Conservation (phyloP, 2,113 vertebrate species). For the Macrotus californicus region DNA sequence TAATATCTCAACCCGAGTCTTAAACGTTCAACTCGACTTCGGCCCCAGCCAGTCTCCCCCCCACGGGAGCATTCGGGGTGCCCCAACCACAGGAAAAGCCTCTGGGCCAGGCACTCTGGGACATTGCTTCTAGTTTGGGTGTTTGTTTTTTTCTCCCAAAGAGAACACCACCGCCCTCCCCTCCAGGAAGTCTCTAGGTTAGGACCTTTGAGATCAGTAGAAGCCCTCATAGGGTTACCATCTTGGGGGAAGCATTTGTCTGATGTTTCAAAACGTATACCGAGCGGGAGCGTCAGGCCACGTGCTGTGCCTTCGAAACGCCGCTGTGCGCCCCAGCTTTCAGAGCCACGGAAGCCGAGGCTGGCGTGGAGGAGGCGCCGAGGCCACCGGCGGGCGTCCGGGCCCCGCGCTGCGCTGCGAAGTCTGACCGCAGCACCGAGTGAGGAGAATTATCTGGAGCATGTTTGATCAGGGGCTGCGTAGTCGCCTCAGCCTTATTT, state of each 20-base stretch:
- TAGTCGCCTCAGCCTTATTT: constrained; percentile 54
- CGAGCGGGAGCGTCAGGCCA: constrained; percentile 16
- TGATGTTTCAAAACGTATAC: not conserved
- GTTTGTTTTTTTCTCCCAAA: not conserved
- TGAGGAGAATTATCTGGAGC: constrained; percentile 49
- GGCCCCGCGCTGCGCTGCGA: not conserved
- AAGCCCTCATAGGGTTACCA: not conserved
- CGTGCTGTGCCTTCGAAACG: constrained; percentile 63
- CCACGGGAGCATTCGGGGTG: not conserved
- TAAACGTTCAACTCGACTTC: not conserved
- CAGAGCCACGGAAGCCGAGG: not conserved
- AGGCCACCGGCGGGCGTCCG: not conserved
- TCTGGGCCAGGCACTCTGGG: not conserved
- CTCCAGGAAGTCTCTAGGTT: not conserved
- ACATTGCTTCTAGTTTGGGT: not conserved
- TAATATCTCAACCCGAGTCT: not conserved
- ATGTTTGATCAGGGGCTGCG: constrained; percentile 51
- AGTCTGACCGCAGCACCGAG: not conserved
- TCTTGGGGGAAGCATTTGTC: not conserved
- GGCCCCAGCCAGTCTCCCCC: not conserved
- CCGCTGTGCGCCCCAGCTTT: not conserved
- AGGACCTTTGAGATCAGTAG: not conserved
- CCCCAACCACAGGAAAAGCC: not conserved
- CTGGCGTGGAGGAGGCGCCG: not conserved
- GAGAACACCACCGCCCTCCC: not conserved